Base-by-base conservation (phyloP, 2,797 vertebrate species). In the Lacerta viridis region DNA sequence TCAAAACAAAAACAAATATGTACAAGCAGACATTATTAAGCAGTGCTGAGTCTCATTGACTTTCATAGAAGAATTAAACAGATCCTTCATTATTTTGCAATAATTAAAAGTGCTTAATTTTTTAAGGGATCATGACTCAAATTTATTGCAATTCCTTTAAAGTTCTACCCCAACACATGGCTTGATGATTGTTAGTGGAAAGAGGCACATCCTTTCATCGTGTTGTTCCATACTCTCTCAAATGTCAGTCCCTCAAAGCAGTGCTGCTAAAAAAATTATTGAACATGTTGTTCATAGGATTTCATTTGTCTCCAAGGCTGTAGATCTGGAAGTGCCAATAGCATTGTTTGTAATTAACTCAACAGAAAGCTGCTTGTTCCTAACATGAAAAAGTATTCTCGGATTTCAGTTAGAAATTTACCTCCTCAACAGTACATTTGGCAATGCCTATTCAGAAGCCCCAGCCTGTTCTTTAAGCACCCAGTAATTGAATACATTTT, bases 391-490 rank as follows among this genome's bases (percentile, higher is more conserved):
- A 74, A 77, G 23, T 55, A 77, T 7, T 81, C 17, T 66, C 85
- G 41, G 39, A 50, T 80, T 88, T 90, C 77, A 83, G 36, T 89
- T 90, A 75, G 66, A 71, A 90, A 81, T 68, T 75, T 76, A 4
- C 33, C 15, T 20, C 17, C 2, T 3, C 74, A 90, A 90, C 80
- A 88, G 71, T 72, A 85, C 72, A 83, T 76, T 89, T 89, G 76
- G 7, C 33, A 90, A 6, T 36, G 59, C 71, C 46, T 89, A 27
- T 39, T 90, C 86, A 91, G 76, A 61, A 59, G 27, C 1, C 17
- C 15, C 13, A 87, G 7, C 4, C 8, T 80, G 13, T 27, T 20
- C 80, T 92, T 88, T 75, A 80, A 92, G 74, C 3, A 59, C 8
- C 29, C 0, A 78, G 55, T 66, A 87, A 41, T 50, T 87, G 46